Evolutionary conservation across 2,797 vertebrate species (phyloP), one percentile per base, ranked within the genome.

Genomic region (Peromyscus attwateri): DNA sequence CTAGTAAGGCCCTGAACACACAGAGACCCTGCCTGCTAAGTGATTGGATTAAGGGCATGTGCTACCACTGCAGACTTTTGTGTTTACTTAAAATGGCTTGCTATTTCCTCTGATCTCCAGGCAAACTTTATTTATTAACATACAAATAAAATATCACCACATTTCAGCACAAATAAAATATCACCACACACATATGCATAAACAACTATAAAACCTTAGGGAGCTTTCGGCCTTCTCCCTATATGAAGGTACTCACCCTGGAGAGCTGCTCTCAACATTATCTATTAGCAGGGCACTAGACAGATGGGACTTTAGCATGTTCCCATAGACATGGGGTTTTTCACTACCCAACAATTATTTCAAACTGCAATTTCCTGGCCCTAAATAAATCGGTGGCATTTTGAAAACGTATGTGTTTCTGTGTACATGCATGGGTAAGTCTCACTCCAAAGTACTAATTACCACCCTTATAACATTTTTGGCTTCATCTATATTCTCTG

Each of bases 221-320:
- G 71, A n/a, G 3, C 2, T 29, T 27, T n/a, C 1, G 10, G 11
- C 11, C 0, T 5, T 8, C 37, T 73, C 21, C 37, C 21, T 71
- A 1, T 1, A 11, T 21, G 37, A 43, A 29, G 34, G 49, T 14
- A 0, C 11, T 1, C 0, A 2, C 0, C 21, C 14, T 17, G 11
- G 68, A 70, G 3, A 29, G 11, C 16, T 85, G 8, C 31, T 8
- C 34, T 84, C 13, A 40, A 46, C 43, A 82, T 57, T 80, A 68
- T 3, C 57, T 1, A 3, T 6, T 8, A 80, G 6, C n/a, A 73
- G n/a, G 9, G 4, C 70, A 73, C 8, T 40, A 9, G 37, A 23
- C n/a, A 40, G 37, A 25, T 40, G 37, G 37, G 4, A 73, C 37
- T 7, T 73, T 25, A 40, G 21, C 10, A 12, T 40, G 37, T 73